These are phyloP conservation scores for Semnornis frantzii DNA, from an alignment of 2,113 vertebrate genomes.

Conservation along the genomic window DNA sequence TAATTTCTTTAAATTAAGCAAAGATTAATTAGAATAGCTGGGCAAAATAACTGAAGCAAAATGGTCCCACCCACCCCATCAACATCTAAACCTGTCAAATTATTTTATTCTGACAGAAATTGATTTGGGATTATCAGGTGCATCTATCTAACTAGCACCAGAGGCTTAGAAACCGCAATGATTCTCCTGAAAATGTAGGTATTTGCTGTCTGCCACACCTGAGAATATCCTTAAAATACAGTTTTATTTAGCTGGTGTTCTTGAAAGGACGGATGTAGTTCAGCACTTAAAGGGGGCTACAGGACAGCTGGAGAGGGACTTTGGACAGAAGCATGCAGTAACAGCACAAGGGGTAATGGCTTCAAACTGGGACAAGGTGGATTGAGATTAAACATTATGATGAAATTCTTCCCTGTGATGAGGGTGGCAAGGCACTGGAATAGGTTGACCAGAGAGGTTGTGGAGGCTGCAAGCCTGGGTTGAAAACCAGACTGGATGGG, in stretches of 20 bases:
- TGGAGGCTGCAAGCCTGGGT: too few species aligned
- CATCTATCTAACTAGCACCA: neutral
- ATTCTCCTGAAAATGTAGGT: neutral
- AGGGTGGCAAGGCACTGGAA: too few species aligned
- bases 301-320: too few species aligned
- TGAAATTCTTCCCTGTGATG: too few species aligned
- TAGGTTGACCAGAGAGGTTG: too few species aligned
- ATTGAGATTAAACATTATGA: too few species aligned
- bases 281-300: neutral
- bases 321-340: too few species aligned
- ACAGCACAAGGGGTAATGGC: too few species aligned
- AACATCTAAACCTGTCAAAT: constrained; percentile 19
- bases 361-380: too few species aligned
- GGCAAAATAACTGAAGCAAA: constrained; percentile 58
- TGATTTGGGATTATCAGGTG: neutral
- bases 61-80: neutral
- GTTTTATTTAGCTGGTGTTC: neutral
- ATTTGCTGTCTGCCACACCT: neutral
- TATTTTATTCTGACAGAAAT: neutral
- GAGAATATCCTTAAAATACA: neutral
- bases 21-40: constrained; percentile 65
- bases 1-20: constrained; percentile 65
- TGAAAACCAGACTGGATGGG: too few species aligned
- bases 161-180: neutral
- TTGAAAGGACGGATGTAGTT: neutral